Conservation (phyloP, 30 jellyfish, hydroid and myxozoan species). For the Catostylus mosaicus region DNA sequence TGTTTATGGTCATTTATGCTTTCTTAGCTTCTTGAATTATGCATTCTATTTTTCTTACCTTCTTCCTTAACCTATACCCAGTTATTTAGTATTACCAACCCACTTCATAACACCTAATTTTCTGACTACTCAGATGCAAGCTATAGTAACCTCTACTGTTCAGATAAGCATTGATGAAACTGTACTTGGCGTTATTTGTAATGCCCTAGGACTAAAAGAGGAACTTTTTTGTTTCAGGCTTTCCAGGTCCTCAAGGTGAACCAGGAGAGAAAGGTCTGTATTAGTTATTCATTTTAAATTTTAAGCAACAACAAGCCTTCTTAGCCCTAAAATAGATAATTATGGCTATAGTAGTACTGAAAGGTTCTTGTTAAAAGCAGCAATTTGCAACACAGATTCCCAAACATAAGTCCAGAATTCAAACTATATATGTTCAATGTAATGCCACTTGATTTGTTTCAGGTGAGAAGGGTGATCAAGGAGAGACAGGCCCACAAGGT, state of each 20-base stretch:
- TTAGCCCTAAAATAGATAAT: neutral
- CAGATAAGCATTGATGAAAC: no score
- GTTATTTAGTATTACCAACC: no score
- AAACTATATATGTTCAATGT: neutral
- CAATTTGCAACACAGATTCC: no score
- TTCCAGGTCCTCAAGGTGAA: constrained; percentile 80
- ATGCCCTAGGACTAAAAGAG: neutral
- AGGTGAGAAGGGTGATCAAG: constrained; percentile 51
- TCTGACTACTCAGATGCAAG: no score
- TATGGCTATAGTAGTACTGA: no score
- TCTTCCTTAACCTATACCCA: no score
- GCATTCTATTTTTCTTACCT: neutral
- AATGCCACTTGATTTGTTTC: neutral
- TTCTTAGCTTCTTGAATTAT: no score
- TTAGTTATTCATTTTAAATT: neutral
- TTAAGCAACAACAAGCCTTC: neutral
- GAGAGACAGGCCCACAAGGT: constrained; percentile 55
- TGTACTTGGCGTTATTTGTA: no score
- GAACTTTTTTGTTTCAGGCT: constrained; percentile 32
- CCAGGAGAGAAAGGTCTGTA: constrained; percentile 67
- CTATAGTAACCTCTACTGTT: no score
- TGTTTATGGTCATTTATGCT: neutral
- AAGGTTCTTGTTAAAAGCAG: no score
- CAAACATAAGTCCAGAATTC: no score
- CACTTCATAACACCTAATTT: no score